Evolutionary conservation across 2,888 invertebrate species (phyloP).

Genomic region (Polylopha cassiicola): DNA sequence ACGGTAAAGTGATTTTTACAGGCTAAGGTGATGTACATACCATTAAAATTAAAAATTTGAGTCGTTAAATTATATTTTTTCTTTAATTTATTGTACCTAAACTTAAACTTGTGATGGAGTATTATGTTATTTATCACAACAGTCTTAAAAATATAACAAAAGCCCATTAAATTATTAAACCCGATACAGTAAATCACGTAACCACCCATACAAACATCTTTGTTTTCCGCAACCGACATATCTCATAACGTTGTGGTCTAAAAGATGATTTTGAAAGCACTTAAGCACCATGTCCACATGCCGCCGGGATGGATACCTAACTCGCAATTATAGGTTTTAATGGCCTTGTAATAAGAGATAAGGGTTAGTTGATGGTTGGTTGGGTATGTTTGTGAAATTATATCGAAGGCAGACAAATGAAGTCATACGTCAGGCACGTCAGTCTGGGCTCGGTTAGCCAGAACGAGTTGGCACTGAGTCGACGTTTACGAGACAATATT

Average conservation of each 20-base stretch:
- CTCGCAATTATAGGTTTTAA: conserved; percentile 32
- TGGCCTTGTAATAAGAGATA: neutral
- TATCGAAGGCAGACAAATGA: conserved; percentile 73
- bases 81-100: no score
- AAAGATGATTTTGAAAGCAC: conserved; percentile 50
- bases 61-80: no score
- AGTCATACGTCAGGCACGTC: conserved; percentile 66
- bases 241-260: conserved; percentile 68
- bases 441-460: conserved; percentile 62
- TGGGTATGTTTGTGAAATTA: conserved; percentile 44
- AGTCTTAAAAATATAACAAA: conserved; percentile 18
- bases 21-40: no score
- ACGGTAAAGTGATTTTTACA: no score
- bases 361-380: conserved; percentile 11
- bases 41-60: no score
- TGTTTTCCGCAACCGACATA: conserved; percentile 64
- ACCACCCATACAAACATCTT: conserved; percentile 59
- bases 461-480: conserved; percentile 53
- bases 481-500: conserved; percentile 72
- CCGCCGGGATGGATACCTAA: neutral
- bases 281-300: conserved; percentile 29
- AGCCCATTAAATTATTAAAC: conserved; percentile 32
- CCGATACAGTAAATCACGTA: conserved; percentile 60
- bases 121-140: no score
- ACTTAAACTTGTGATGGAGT: no score